Evolutionary conservation across 2,888 invertebrate genomes (phyloP), one percentile per base, ranked within the genome.

Genomic region (Xanthostigma xanthostigma): DNA sequence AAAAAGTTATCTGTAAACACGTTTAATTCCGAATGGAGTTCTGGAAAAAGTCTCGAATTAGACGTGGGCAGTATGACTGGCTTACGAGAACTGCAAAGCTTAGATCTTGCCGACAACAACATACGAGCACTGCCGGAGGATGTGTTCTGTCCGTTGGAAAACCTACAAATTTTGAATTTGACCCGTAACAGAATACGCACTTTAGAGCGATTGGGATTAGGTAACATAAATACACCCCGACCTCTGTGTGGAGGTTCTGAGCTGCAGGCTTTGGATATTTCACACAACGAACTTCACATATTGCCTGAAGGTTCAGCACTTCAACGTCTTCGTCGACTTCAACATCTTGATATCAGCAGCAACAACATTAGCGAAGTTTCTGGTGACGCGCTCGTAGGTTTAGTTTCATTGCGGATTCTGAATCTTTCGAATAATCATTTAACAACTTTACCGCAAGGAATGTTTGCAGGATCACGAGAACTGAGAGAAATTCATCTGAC

Each of bases 351-450:
- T 59, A 66, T 94, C 57, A 84, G 89, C 65, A 79, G 86, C 63
- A 94, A 94, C 64, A 81, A 84, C 62, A 81, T 93, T 54, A 78
- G 77, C 48, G 81, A 84, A 59, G 76, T 92, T 59, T 82, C 83
- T 51, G 78, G 81, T 58, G 84, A 87, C 62, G 81, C 89, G 13
- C 76, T 93, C 55, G 78, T 81, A 51, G 87, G 88, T 41, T 73
- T 93, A 45, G 78, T 80, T 38, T 82, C 84, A 43, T 71, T 94
- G 64, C 78, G 86, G 58, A 78, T 85, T 38, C 68, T 95, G 46
- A 91, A 94, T 72, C 73, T 92, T 61, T 88, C 91, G 56, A 83
- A 84, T 64, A 95, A 95, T 66, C 79, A 79, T 54, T 69, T 95
- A 58, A 82, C 81, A 57, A 78, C 80, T 13, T 66, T 94, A 60